Evolutionary conservation across 2,797 vertebrate species (phyloP), one percentile per base, ranked within the genome.

Genomic region (Eulemur albifrons): DNA sequence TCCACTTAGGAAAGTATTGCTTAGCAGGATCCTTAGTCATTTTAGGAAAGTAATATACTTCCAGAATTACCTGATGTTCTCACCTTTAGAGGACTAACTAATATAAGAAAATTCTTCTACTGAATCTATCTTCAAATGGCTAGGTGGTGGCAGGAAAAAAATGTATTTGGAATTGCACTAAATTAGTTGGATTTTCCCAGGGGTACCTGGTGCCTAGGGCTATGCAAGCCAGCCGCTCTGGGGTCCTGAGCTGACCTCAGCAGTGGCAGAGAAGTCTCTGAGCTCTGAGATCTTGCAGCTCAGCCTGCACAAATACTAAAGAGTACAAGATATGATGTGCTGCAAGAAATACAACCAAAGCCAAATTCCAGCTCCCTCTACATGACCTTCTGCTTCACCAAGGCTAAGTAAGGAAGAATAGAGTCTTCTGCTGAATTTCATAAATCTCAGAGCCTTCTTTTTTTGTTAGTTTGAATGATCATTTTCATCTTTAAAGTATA

Each of bases 61-160:
- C 52, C 38, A 95, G 77, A 92, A 92, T 93, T 89, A 63, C 77
- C 73, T 93, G 17, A 88, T 95, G 92, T 95, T 88, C 90, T 95
- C 81, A 88, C 23, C 30, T 90, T 77, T 79, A 72, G 69, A 69
- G 15, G 21, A 93, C 48, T 70, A 75, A 38, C 27, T 87, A 88
- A 83, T 65, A 27, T 32, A 90, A 94, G 69, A 88, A 88, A 54
- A n/a, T 38, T 87, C 90, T 92, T 70, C 48, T 79, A 40, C 67
- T 93, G 27, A 65, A 77, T 70, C 27, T 92, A 2, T 52, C 40
- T 67, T 82, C 72, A 85, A 92, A 85, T 63, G 30, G 30, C 12
- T 45, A 92, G 52, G 45, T 75, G 10, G 18, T 59, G 65, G 5
- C 13, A 69, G 57, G 0, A 65, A 73, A 61, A 59, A 35, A 63